Conservation (phyloP, 2,113 vertebrate species). For the Athene cunicularia region DNA sequence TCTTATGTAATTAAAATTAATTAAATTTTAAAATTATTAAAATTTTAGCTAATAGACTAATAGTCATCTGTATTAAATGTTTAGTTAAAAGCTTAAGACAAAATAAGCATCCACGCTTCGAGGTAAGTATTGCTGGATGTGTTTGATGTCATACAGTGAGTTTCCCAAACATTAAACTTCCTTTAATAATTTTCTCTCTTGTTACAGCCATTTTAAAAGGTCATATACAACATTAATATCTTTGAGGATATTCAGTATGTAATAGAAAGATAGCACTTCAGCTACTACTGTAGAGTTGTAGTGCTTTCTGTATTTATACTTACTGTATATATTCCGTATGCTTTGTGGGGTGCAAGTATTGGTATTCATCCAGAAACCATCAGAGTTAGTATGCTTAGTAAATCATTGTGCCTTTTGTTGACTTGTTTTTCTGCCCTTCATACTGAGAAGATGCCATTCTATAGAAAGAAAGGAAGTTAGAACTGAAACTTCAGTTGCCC, state of each 20-base stretch:
- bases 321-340: not conserved
- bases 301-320: not conserved
- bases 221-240: not conserved
- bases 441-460: not conserved
- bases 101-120: not conserved
- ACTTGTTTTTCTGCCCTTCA: not conserved
- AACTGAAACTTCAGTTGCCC: not conserved
- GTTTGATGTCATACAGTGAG: fast-evolving
- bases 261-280: not conserved
- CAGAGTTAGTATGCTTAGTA: not conserved
- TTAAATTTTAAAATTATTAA: not conserved
- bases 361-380: not conserved
- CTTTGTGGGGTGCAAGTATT: not conserved
- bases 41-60: not conserved
- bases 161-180: not conserved
- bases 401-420: not conserved
- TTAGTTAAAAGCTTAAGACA: not conserved
- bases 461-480: not conserved
- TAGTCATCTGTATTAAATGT: not conserved
- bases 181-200: not conserved
- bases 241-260: not conserved
- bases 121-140: not conserved
- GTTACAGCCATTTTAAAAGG: not conserved
- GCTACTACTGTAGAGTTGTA: not conserved
- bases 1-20: not conserved